Evolutionary conservation across 2,888 invertebrate species (phyloP).

Genomic region (Dryocosmus kuriphilus): DNA sequence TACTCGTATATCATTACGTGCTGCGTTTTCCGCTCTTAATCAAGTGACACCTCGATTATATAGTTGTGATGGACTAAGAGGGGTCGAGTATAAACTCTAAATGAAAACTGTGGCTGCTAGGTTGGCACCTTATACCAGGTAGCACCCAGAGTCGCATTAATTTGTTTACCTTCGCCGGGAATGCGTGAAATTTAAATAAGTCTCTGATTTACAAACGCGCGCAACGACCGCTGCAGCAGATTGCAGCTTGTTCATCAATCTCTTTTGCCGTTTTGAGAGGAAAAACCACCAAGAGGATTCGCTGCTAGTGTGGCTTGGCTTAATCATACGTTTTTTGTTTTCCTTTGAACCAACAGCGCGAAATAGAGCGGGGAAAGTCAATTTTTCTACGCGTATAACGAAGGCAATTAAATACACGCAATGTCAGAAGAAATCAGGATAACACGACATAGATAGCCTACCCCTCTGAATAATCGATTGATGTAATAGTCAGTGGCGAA

Average conservation of each 20-base stretch:
- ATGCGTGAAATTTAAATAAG: conserved; percentile 39
- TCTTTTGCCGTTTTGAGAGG: conserved; percentile 15
- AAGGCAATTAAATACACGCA: background rate
- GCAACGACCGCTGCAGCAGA: conserved; percentile 34
- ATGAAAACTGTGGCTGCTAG: conserved; percentile 20
- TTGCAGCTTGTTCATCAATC: conserved; percentile 40
- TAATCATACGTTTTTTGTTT: conserved; percentile 19
- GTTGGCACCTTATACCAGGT: conserved; percentile 6
- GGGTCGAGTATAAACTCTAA: conserved; percentile 21
- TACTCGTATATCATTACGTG: conserved; percentile 56
- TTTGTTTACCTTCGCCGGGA: conserved; percentile 35
- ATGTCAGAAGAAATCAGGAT: background rate
- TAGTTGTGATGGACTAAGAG: background rate
- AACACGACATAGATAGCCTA: background rate
- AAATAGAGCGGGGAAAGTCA: background rate
- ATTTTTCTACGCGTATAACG: background rate
- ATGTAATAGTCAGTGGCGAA: background rate
- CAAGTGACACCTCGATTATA: conserved; percentile 53
- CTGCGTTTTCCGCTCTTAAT: conserved; percentile 62
- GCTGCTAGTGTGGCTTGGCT: background rate
- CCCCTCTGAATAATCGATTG: background rate
- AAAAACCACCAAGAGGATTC: conserved; percentile 17
- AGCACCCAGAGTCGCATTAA: conserved; percentile 18
- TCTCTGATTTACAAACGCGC: conserved; percentile 35
- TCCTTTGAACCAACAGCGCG: background rate